phyloP scores from a whole-genome alignment of 30 jellyfish, hydroid and myxozoan genomes.

The Turritopsis rubra region DNA sequence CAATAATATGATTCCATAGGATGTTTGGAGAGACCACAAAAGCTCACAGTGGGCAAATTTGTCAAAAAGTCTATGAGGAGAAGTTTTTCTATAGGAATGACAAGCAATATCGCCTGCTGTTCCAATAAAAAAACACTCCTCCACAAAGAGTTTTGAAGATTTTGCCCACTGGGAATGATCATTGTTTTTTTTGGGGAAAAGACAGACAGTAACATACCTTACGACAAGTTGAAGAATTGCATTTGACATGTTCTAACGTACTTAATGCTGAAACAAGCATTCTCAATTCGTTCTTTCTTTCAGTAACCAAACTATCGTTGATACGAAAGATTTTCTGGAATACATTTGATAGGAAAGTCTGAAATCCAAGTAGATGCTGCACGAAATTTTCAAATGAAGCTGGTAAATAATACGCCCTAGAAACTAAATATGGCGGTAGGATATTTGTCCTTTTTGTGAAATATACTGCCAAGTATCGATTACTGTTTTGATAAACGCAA shows the following conservation, averaged over 20 bases:
- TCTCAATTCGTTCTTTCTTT: neutral
- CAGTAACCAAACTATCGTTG: neutral
- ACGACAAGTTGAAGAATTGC: constrained; percentile 5
- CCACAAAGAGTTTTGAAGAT: no score
- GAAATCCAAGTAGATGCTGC: constrained; percentile 19
- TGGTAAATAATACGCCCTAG: constrained; percentile 11
- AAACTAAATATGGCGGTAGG: constrained; percentile 13
- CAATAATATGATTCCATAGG: no score
- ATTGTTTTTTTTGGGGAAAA: no score
- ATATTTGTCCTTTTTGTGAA: neutral
- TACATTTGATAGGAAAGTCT: constrained; percentile 5
- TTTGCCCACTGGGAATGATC: no score
- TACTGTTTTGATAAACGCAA: constrained; percentile 15
- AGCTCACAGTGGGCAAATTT: no score
- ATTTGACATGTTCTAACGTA: neutral
- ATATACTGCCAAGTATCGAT: constrained; percentile 18
- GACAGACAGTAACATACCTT: neutral
- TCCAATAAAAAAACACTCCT: no score
- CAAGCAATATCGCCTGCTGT: no score
- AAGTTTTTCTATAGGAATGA: no score
- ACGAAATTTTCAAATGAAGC: neutral
- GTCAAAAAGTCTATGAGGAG: no score
- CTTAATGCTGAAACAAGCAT: neutral
- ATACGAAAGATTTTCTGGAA: neutral
- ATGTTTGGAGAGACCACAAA: no score